Base-by-base conservation (phyloP, 1,140 invertebrate genomes). In the Galendromus occidentalis region DNA sequence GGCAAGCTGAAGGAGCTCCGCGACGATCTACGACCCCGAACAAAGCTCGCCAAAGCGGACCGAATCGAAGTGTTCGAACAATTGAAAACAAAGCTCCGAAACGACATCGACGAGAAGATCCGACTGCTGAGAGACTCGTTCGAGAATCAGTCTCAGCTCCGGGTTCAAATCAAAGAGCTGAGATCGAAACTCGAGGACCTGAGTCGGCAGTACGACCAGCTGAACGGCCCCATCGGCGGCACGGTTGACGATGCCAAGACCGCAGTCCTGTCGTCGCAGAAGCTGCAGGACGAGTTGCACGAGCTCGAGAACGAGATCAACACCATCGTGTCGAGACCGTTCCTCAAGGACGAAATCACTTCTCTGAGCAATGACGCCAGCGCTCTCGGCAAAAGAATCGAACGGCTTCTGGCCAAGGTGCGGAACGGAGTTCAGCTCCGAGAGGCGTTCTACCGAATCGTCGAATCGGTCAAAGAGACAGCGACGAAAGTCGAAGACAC, bases 301-400 rank as follows among this genome's bases (percentile, higher is more conserved):
- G 45, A 68, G 6, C 47, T 72, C 9, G 45, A 67, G 59, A 68
- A 71, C 28, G 70, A 69, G 65, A 72, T 69, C 55, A 65, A 71
- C 63, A 71, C 51, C 20, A 59, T 59, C 22, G 51, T 59, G 1
- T 20, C 51, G 14, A 14, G 51, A 25, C 45, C 66, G 2, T 44
- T 63, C 63, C 66, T 72, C 17, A 71, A 74, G 47, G 69, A 69
- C 7, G 69, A 73, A 20, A 66, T 74, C 5, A 70, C 67, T 64
- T 51, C 69, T 2, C 66, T 68, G 7, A 69, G 65, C 22, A 25
- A 33, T 9, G 51, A 59, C 9, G 51, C 51, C 1, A 29, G 25
- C 2, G 25, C 17, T 5, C 51, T 59, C 14, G 25, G 25, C 51
- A 25, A 22, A 5, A 59, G 25, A 22, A 22, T 59, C 14, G 51